Conservation (phyloP, 2,888 invertebrate genomes). For the Drosophila meridiana region DNA sequence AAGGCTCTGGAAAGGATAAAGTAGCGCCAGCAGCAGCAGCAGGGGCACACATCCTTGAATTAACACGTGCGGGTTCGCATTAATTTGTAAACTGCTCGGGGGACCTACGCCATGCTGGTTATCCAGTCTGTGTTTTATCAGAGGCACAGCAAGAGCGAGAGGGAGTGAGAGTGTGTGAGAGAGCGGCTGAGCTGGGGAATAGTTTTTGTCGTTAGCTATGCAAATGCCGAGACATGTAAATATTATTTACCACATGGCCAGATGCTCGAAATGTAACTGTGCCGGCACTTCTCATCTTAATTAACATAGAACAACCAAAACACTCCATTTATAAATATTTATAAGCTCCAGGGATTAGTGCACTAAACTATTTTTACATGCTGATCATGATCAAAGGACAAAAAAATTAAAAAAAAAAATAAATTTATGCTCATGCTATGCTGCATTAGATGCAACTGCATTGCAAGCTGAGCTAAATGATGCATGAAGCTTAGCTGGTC, state of each 20-base stretch:
- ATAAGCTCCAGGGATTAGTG: conserved; percentile 45
- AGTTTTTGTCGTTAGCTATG: conserved; percentile 79
- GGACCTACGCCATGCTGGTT: conserved; percentile 27
- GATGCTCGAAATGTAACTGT: conserved; percentile 74
- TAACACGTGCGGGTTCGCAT: conserved; percentile 79
- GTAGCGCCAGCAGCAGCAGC: conserved; percentile 40
- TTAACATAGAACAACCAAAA: conserved; percentile 76
- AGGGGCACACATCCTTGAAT: conserved; percentile 74
- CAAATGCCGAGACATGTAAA: conserved; percentile 73
- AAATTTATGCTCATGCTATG: background rate
- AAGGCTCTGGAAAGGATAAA: conserved; percentile 55
- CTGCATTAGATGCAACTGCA: background rate
- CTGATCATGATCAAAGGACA: background rate
- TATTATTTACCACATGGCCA: conserved; percentile 77
- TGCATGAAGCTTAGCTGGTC: background rate
- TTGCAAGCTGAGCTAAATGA: background rate
- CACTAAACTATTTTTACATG: conserved; percentile 32
- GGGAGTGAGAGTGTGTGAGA: background rate
- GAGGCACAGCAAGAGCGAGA: background rate
- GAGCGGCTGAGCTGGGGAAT: conserved; percentile 12
- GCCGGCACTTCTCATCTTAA: conserved; percentile 60
- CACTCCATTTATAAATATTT: conserved; percentile 71
- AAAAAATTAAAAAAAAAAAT: background rate
- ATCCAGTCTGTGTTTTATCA: conserved; percentile 25
- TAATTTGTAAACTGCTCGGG: conserved; percentile 70